A percentile compares a stretch with the other conserved stretches of the same genome.
Evolutionary conservation across 2,888 invertebrate genomes (phyloP).

Genomic region (Drosophila mimica): DNA sequence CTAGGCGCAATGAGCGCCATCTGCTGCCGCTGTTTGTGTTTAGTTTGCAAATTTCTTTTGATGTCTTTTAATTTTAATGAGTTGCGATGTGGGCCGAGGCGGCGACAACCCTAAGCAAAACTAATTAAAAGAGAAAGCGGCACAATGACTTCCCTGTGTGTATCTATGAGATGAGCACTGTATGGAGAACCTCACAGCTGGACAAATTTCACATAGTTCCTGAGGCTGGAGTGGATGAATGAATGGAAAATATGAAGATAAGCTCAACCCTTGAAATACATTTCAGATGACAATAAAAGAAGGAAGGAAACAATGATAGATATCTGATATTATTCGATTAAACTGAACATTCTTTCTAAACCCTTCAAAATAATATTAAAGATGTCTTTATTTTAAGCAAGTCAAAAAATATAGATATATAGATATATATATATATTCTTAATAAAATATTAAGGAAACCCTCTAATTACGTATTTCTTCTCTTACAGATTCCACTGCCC

Average conservation of each 20-base stretch:
- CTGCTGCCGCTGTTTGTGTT: slow-evolving; percentile 63
- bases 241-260: neutral
- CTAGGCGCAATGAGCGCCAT: slow-evolving; percentile 40
- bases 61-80: slow-evolving; percentile 82
- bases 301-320: neutral
- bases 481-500: slow-evolving; percentile 62
- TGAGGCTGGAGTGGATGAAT: neutral
- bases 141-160: slow-evolving; percentile 16
- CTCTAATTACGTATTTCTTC: neutral
- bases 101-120: slow-evolving; percentile 56
- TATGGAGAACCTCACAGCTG: slow-evolving; percentile 16
- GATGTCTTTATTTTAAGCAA: neutral
- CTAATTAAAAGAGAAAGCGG: slow-evolving; percentile 67
- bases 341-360: neutral
- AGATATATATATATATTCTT: neutral
- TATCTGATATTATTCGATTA: neutral
- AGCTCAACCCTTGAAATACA: neutral
- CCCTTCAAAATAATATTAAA: neutral
- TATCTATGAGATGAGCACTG: slow-evolving; percentile 14
- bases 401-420: neutral
- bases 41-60: slow-evolving; percentile 80
- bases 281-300: neutral
- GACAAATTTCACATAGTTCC: slow-evolving; percentile 1
- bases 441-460: neutral
- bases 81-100: slow-evolving; percentile 57